Conservation (phyloP, 2,113 vertebrate species). For the Gulo gulo region DNA sequence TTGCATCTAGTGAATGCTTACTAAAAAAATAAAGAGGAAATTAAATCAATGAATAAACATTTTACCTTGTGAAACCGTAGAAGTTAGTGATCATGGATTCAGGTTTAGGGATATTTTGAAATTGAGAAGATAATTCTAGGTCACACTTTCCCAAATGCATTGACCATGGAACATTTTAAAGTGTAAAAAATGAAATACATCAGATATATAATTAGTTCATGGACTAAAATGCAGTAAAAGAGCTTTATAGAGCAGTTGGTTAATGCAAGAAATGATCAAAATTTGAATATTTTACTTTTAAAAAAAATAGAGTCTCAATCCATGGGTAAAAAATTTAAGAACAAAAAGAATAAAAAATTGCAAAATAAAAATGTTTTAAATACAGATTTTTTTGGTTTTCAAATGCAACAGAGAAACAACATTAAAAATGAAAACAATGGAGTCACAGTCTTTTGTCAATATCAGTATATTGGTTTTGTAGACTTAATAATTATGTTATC, state of each 20-base stretch:
- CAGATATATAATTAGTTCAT: background rate
- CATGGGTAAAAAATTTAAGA: background rate
- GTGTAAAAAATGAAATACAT: slow-evolving; percentile 1
- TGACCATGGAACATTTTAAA: slow-evolving; percentile 32
- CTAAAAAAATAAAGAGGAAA: background rate
- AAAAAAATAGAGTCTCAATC: background rate
- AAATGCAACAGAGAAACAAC: background rate
- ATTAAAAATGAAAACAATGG: background rate
- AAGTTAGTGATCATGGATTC: background rate
- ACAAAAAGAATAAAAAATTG: background rate
- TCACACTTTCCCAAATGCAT: background rate
- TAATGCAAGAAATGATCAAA: background rate
- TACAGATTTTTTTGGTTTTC: background rate
- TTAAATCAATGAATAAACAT: slow-evolving; percentile 4
- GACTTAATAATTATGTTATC: background rate
- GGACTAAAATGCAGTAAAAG: slow-evolving; percentile 18
- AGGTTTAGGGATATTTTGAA: background rate
- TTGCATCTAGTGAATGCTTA: background rate
- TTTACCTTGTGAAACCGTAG: background rate
- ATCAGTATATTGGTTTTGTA: background rate
- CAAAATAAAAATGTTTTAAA: background rate
- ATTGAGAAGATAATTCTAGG: background rate
- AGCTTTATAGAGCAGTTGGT: background rate
- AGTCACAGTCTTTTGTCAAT: background rate
- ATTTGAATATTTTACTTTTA: background rate